Evolutionary conservation across 2,888 invertebrate genomes (phyloP).

Genomic region (Mylabris sibirica): DNA sequence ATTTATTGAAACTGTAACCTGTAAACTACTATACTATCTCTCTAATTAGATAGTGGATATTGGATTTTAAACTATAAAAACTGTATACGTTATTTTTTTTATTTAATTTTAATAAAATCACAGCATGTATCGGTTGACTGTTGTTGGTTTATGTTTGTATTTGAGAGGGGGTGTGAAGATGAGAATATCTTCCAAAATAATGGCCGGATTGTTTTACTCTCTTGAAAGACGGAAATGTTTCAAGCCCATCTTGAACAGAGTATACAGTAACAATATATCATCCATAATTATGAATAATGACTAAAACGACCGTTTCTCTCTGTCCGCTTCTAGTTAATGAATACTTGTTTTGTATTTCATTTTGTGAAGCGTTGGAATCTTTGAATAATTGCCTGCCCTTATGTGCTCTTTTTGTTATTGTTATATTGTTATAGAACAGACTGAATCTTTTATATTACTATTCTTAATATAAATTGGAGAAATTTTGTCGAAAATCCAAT

Average conservation of each 20-base stretch:
- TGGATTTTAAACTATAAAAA: too few relatives aligned
- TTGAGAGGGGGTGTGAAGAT: not conserved
- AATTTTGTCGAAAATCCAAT: too few relatives aligned
- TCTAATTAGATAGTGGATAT: conserved; percentile 18
- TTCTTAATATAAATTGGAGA: not conserved
- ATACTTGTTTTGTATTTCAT: conserved; percentile 32
- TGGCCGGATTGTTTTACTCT: not conserved
- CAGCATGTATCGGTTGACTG: not conserved
- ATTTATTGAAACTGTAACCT: conserved; percentile 23
- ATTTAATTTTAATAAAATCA: too few relatives aligned
- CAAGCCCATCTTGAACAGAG: conserved; percentile 25
- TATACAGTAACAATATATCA: conserved; percentile 32
- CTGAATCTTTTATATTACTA: conserved; percentile 26
- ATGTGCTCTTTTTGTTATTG: not conserved
- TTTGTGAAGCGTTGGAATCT: conserved; percentile 25
- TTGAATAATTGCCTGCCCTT: conserved; percentile 20
- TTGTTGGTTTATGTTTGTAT: conserved; percentile 4
- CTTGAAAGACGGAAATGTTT: conserved; percentile 2
- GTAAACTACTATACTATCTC: not conserved
- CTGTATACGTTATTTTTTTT: too few relatives aligned
- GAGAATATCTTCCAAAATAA: conserved; percentile 2
- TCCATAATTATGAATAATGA: conserved; percentile 35
- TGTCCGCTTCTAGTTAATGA: conserved; percentile 33
- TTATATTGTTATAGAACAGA: conserved; percentile 6
- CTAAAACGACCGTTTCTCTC: conserved; percentile 32